Conservation (phyloP, 2,113 vertebrate genomes). For the Pachypanchax playfairii region DNA sequence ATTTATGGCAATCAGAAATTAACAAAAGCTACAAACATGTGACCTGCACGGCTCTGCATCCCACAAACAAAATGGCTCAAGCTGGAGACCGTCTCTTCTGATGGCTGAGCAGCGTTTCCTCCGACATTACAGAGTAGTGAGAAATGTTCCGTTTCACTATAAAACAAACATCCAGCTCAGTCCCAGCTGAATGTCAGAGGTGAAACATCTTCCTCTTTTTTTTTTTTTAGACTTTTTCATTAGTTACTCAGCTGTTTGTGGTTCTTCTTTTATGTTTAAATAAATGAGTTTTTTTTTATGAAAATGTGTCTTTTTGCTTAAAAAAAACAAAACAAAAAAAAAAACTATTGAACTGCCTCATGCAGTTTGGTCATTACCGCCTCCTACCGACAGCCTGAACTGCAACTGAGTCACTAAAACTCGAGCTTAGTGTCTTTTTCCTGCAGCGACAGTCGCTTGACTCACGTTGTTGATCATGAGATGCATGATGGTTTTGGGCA, state of each 20-base stretch:
- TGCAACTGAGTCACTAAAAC: not conserved
- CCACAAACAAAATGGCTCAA: too few species aligned
- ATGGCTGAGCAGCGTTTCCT: not conserved
- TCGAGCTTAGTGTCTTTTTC: not conserved
- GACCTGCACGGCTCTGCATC: too few species aligned
- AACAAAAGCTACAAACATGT: not conserved
- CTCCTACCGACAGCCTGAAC: not conserved
- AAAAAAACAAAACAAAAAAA: too few species aligned
- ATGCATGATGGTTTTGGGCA: conserved; percentile 99
- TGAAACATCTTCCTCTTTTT: too few species aligned
- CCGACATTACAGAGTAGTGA: too few species aligned
- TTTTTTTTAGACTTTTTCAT: too few species aligned
- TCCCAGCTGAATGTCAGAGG: too few species aligned
- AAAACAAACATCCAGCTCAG: too few species aligned
- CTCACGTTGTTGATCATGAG: conserved; percentile 98
- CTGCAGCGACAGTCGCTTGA: conserved; percentile 20
- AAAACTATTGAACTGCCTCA: not conserved
- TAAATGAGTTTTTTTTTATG: not conserved
- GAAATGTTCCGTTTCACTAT: too few species aligned
- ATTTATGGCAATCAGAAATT: not conserved
- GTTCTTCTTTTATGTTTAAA: not conserved
- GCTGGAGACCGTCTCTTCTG: not conserved
- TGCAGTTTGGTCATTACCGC: not conserved
- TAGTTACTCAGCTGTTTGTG: too few species aligned
- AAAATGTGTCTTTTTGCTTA: too few species aligned